These are phyloP conservation scores for Drosophila mimica DNA, from an alignment of 2,888 invertebrate species.

Conservation along the genomic window DNA sequence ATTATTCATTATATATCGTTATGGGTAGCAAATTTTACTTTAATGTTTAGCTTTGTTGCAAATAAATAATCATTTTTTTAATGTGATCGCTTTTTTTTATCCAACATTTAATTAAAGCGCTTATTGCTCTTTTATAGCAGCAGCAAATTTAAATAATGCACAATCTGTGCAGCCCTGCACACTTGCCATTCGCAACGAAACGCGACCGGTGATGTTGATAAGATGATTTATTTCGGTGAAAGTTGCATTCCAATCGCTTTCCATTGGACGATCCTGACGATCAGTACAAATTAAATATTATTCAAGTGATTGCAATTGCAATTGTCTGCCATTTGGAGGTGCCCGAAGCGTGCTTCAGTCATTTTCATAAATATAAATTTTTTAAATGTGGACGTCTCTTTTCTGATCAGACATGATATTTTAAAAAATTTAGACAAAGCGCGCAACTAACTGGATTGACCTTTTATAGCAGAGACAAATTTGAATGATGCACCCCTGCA, in stretches of 20 bases:
- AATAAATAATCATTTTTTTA: slow-evolving; percentile 28
- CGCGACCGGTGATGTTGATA: slow-evolving; percentile 16
- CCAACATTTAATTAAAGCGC: neutral
- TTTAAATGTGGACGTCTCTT: neutral
- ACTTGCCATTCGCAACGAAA: slow-evolving; percentile 2
- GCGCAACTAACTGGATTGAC: neutral
- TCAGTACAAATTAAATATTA: too few species aligned
- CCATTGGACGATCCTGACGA: slow-evolving; percentile 1
- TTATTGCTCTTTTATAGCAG: neutral
- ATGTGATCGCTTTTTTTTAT: neutral
- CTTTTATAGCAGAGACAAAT: neutral
- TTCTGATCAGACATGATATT: neutral
- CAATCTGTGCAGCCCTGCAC: neutral
- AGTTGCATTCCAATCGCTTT: slow-evolving; percentile 39
- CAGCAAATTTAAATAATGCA: neutral
- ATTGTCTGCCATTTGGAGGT: too few species aligned
- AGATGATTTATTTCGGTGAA: slow-evolving; percentile 30
- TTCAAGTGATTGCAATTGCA: too few species aligned
- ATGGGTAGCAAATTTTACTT: slow-evolving; percentile 42
- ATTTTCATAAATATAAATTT: too few species aligned
- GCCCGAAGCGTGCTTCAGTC: too few species aligned
- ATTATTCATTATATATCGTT: slow-evolving; percentile 35
- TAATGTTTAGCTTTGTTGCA: slow-evolving; percentile 37
- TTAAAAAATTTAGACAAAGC: too few species aligned
- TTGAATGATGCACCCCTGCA: neutral